Evolutionary conservation across 1,140 invertebrate genomes (phyloP).

Genomic region (Temnothorax curvispinosus): DNA sequence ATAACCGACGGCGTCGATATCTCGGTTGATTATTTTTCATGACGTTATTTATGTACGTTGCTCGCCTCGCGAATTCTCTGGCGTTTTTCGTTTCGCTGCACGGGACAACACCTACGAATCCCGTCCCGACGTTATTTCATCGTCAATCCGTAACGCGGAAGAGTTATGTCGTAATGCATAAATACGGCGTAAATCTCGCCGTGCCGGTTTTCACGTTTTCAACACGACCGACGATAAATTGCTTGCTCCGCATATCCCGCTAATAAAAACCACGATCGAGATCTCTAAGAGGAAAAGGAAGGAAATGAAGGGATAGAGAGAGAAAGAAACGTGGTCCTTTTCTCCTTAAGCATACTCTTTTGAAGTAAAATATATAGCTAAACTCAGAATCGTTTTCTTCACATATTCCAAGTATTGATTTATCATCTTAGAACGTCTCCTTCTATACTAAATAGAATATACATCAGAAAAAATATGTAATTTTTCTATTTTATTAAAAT

Average conservation of each 20-base stretch:
- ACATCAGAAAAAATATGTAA: background rate
- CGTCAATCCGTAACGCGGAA: constrained; percentile 48
- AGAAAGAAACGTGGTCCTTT: background rate
- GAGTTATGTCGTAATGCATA: constrained; percentile 52
- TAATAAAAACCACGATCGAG: constrained; percentile 35
- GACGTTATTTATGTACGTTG: constrained; percentile 24
- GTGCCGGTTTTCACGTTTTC: constrained; percentile 37
- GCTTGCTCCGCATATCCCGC: background rate
- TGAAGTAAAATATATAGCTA: background rate
- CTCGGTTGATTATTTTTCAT: constrained; percentile 16
- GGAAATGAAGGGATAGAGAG: background rate
- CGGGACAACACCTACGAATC: background rate
- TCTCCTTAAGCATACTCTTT: background rate
- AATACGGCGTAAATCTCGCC: constrained; percentile 49
- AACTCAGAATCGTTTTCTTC: background rate
- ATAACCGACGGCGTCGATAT: constrained; percentile 27
- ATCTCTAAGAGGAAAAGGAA: background rate
- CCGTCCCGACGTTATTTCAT: constrained; percentile 40
- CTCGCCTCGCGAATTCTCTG: background rate
- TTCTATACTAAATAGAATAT: background rate
- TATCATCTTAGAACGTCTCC: background rate
- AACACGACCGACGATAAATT: constrained; percentile 35
- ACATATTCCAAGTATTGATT: background rate
- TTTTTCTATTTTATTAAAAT: background rate
- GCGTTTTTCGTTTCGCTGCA: background rate